These are phyloP conservation scores for Drosophila mauritiana DNA, from an alignment of 1,140 invertebrate genomes.

Conservation along the genomic window DNA sequence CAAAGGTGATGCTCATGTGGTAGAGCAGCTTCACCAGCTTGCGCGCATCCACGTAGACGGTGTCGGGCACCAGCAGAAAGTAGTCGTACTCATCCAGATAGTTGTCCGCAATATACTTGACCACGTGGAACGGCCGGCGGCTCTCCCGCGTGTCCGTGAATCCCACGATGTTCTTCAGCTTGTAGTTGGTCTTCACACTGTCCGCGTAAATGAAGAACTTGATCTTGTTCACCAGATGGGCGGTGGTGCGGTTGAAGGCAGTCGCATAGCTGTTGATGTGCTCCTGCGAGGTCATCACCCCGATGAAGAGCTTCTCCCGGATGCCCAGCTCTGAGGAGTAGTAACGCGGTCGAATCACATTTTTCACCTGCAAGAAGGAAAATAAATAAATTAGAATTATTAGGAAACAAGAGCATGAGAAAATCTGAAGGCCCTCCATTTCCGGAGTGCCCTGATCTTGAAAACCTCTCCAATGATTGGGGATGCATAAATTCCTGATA, in stretches of 20 bases:
- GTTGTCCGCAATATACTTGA: slow-evolving; percentile 96
- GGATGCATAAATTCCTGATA: neutral
- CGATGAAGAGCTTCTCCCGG: slow-evolving; percentile 94
- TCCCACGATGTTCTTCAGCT: slow-evolving; percentile 91
- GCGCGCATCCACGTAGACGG: slow-evolving; percentile 91
- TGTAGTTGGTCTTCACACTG: slow-evolving; percentile 88
- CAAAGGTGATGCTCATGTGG: slow-evolving; percentile 92
- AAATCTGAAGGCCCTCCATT: neutral
- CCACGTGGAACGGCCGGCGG: slow-evolving; percentile 91
- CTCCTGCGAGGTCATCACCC: slow-evolving; percentile 90
- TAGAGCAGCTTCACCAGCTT: slow-evolving; percentile 89
- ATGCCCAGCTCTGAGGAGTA: slow-evolving; percentile 97
- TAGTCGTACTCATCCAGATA: slow-evolving; percentile 95
- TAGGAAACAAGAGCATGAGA: no score
- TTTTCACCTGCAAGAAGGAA: slow-evolving; percentile 69
- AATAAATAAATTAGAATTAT: no score
- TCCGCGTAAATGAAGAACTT: slow-evolving; percentile 90
- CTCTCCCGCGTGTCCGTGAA: slow-evolving; percentile 91
- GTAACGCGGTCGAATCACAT: slow-evolving; percentile 92
- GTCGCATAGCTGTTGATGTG: slow-evolving; percentile 89
- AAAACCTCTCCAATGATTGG: slow-evolving; percentile 5
- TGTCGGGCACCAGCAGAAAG: slow-evolving; percentile 94
- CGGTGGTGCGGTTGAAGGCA: slow-evolving; percentile 92
- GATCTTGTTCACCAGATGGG: slow-evolving; percentile 92
- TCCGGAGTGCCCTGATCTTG: neutral